Conservation (phyloP, 2,113 vertebrate species). For the Scopus umbretta region DNA sequence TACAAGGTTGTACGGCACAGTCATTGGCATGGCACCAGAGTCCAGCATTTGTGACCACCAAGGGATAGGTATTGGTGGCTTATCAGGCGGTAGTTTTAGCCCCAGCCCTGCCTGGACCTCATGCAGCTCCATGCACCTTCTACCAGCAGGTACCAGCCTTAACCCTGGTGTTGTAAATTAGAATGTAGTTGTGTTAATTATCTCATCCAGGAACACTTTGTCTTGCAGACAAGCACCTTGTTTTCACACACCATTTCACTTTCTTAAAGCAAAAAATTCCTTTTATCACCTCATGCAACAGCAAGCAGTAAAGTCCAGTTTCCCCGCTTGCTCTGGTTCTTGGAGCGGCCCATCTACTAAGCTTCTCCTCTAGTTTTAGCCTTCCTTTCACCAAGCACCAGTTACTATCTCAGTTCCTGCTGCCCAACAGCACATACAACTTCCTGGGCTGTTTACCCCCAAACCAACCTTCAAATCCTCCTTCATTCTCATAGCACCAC, state of each 20-base stretch:
- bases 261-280: background rate
- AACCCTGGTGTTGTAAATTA: rapidly evolving
- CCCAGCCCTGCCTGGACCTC: background rate
- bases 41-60: background rate
- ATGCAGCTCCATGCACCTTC: background rate
- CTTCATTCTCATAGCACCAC: rapidly evolving
- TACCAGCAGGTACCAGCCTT: background rate
- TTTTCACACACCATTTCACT: background rate
- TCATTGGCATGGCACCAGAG: background rate
- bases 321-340: background rate
- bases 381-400: background rate
- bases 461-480: background rate
- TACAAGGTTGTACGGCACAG: too few species aligned
- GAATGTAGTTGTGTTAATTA: background rate
- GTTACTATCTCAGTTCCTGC: background rate
- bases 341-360: background rate
- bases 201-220: background rate
- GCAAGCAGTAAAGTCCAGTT: background rate
- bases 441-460: background rate
- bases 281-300: background rate
- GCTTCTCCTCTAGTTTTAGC: background rate
- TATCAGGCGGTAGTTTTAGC: rapidly evolving
- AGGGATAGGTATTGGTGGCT: background rate
- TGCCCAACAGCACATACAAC: rapidly evolving
- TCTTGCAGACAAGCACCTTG: background rate